phyloP scores from a whole-genome alignment of 2,113 vertebrate species.

The Setophaga kirtlandii region DNA sequence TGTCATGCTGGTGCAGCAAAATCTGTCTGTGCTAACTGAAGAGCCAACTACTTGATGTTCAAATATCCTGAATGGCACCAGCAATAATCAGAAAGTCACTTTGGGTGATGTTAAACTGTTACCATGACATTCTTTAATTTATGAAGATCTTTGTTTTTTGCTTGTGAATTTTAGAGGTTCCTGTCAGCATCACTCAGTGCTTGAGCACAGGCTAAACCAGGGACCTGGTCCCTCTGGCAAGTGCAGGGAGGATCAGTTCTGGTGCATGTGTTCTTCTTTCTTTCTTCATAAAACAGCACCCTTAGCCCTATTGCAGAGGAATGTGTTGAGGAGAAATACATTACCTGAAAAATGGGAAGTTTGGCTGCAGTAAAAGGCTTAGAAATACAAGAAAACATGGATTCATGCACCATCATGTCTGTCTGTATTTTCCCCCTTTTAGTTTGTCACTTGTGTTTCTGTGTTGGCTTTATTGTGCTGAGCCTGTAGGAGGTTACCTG shows the following conservation, averaged over 20 bases:
- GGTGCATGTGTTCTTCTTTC: not conserved
- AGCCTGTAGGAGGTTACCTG: not conserved
- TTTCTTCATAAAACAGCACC: not conserved
- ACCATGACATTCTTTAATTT: not conserved
- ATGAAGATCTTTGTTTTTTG: not conserved
- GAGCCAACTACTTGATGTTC: not conserved
- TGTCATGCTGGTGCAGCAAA: not conserved
- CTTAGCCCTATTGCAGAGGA: not conserved
- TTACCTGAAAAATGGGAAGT: not conserved
- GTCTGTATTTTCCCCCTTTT: not conserved
- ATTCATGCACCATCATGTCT: not conserved
- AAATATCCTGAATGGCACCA: not conserved
- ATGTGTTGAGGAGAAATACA: not conserved
- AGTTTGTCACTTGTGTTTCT: not conserved
- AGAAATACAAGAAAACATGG: not conserved
- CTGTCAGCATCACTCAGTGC: not conserved
- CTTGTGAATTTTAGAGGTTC: not conserved
- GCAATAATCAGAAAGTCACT: not conserved
- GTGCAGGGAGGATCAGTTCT: not conserved
- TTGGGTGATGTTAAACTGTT: not conserved
- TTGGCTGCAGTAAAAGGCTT: not conserved
- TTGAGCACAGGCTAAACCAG: not conserved
- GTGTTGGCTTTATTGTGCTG: not conserved
- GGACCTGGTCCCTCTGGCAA: not conserved
- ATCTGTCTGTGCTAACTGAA: fast-evolving